Evolutionary conservation across 2,888 invertebrate species (phyloP), one percentile per base, ranked within the genome.

Genomic region (Stenichneumon culpator): DNA sequence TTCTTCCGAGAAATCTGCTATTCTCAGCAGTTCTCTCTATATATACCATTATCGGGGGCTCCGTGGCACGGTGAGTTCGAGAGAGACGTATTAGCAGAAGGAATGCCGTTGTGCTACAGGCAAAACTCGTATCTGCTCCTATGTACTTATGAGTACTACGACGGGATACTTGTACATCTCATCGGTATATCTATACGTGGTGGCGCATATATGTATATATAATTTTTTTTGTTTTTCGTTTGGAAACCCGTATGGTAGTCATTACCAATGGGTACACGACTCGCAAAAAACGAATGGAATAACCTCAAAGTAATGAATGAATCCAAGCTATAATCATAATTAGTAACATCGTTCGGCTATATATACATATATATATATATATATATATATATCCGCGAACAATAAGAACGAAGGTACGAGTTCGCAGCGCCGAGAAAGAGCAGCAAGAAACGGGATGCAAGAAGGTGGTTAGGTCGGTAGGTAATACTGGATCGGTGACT

Each of bases 51-150:
- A 54, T 32, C 65, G 52, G 32, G 14, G 44, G 44, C 16, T 67
- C 25, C 22, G 32, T 52, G 47, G 74, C 70, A 19, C 65, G 65
- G 63, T 6, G 67, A 65, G 81, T 82, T 68, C 68, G 63, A 74
- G 28, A 79, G 79, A 83, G 39, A 39, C 74, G 79, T 83, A 83
- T 83, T 79, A 79, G 74, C 69, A 36, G 57, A 67, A 82, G 82
- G 82, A 82, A 82, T 82, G 82, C 74, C 73, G 83, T 74, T 83
- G 83, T 83, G 83, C 83, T 83, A 83, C 74, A 74, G 83, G 83
- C 78, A 68, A 79, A 79, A 83, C 83, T 83, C 52, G 83, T 83
- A 83, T 44, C 52, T 54, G 52, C 77, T 75, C 52, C 57, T 78
- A 79, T 60, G 65, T 54, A 67, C 63, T 63, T 72, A 70, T 14